These are phyloP conservation scores for Drosophila serrata DNA, from an alignment of 1,140 invertebrate species.

Conservation along the genomic window DNA sequence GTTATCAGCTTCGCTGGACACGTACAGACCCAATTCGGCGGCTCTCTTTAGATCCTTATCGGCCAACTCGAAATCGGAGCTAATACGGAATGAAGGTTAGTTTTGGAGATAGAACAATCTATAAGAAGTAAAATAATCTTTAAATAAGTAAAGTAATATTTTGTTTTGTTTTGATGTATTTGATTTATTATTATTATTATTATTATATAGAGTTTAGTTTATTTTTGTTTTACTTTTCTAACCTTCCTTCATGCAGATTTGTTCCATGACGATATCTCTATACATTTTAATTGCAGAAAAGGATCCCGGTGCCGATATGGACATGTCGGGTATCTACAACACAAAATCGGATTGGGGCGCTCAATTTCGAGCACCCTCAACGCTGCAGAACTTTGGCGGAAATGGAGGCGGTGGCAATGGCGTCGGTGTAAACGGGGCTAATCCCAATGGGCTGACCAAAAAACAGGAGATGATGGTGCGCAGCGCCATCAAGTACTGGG, in stretches of 20 bases:
- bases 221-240: no score
- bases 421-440: slow-evolving; percentile 81
- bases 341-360: slow-evolving; percentile 91
- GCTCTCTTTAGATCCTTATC: slow-evolving; percentile 90
- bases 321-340: slow-evolving; percentile 91
- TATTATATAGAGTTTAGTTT: no score
- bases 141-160: slow-evolving; percentile 42
- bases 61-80: slow-evolving; percentile 86
- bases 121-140: no score
- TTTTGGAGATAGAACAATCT: no score
- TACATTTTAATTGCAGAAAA: slow-evolving; percentile 85
- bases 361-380: slow-evolving; percentile 89
- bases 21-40: slow-evolving; percentile 91
- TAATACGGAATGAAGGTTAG: slow-evolving; percentile 86
- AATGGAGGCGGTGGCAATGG: slow-evolving; percentile 37
- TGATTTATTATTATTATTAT: no score
- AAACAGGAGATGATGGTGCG: slow-evolving; percentile 93
- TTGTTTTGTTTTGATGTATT: no score
- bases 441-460: slow-evolving; percentile 92
- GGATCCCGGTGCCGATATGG: slow-evolving; percentile 86
- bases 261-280: no score
- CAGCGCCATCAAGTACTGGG: slow-evolving; percentile 95
- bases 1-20: slow-evolving; percentile 91
- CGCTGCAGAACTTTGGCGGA: slow-evolving; percentile 87
- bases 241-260: no score